phyloP scores from a whole-genome alignment of 2,113 vertebrate genomes.

The Chaetodon trifascialis region DNA sequence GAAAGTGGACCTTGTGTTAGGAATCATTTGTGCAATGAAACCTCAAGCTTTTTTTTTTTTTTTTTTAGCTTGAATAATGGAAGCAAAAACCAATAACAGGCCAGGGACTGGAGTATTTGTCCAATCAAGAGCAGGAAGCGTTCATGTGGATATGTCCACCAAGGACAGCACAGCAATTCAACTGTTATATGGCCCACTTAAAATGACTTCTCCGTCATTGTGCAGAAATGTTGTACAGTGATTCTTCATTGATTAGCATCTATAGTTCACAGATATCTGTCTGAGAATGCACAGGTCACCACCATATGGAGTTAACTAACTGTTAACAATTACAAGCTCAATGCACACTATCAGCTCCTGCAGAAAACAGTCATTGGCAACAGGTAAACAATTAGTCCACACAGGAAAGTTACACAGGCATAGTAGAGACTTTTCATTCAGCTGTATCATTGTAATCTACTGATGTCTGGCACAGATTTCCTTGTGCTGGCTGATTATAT shows the following conservation, averaged over 20 bases:
- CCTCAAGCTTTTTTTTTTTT: neutral
- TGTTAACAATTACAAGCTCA: conserved; percentile 25
- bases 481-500: neutral
- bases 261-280: too few relatives aligned
- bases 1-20: neutral
- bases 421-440: neutral
- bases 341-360: neutral
- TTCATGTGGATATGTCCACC: neutral
- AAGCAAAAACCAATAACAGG: neutral
- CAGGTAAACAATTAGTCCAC: neutral
- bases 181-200: neutral
- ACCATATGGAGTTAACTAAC: too few relatives aligned
- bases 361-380: neutral
- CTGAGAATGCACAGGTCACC: too few relatives aligned
- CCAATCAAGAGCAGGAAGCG: too few relatives aligned
- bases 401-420: neutral
- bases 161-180: neutral
- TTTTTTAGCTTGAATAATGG: neutral
- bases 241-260: neutral
- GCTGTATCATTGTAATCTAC: conserved; percentile 1
- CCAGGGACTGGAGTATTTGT: neutral
- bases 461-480: neutral
- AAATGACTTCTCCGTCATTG: neutral
- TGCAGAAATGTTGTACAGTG: neutral
- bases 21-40: neutral